These are phyloP conservation scores for Siniperca chuatsi DNA, from an alignment of 2,113 vertebrate genomes.

Conservation along the genomic window DNA sequence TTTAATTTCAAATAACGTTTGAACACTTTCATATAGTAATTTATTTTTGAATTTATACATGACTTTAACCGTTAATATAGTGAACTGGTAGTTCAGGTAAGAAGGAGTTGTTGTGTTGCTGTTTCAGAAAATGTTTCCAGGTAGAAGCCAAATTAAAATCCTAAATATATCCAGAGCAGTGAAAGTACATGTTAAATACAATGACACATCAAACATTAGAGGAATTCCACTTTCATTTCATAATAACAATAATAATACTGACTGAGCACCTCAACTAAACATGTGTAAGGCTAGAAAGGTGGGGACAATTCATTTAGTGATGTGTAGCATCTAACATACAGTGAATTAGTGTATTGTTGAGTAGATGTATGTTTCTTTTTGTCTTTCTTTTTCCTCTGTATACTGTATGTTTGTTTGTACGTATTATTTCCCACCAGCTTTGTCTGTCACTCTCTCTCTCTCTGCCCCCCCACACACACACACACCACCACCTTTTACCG, in stretches of 20 bases:
- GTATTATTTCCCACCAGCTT: neutral
- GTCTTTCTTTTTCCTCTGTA: slow-evolving; percentile 4
- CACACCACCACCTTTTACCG: slow-evolving; percentile 64
- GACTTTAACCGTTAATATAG: neutral
- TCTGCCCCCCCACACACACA: neutral
- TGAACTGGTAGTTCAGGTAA: too few relatives aligned
- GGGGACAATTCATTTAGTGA: neutral
- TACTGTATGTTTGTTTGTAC: neutral
- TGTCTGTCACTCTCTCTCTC: neutral
- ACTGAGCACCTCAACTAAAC: neutral
- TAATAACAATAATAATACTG: neutral
- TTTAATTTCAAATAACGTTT: neutral
- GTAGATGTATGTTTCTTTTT: neutral
- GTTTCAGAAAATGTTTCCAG: neutral
- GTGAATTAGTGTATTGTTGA: neutral
- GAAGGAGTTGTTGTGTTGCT: neutral
- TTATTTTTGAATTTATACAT: neutral
- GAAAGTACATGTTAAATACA: neutral
- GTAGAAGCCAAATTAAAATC: neutral
- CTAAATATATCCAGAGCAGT: neutral
- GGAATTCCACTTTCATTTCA: neutral
- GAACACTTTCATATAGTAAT: neutral
- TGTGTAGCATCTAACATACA: neutral
- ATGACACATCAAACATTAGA: neutral
- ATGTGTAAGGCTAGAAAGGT: neutral